Evolutionary conservation across 2,888 invertebrate genomes (phyloP).

Genomic region (Limnephilus marmoratus): DNA sequence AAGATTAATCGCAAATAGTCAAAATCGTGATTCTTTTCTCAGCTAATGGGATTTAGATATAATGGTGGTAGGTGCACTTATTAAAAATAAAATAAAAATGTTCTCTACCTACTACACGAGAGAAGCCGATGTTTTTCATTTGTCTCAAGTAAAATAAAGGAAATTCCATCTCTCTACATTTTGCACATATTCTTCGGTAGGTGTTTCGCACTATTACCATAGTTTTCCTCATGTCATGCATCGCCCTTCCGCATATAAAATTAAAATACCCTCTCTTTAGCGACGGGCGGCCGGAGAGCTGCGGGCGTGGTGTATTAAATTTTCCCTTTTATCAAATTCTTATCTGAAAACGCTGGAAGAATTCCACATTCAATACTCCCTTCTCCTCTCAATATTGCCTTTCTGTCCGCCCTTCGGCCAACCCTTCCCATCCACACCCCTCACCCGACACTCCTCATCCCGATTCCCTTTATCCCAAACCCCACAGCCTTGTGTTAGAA

Average conservation of each 20-base stretch:
- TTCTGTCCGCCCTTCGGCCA: slow-evolving; percentile 13
- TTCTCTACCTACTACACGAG: background rate
- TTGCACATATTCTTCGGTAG: background rate
- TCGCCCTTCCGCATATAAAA: background rate
- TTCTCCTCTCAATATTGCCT: slow-evolving; percentile 33
- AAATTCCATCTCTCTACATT: background rate
- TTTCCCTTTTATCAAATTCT: slow-evolving; percentile 41
- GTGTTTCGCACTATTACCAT: too few species aligned
- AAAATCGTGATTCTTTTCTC: too few species aligned
- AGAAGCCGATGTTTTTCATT: background rate
- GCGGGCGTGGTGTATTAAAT: slow-evolving; percentile 6
- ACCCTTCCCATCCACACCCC: background rate
- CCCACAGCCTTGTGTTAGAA: background rate
- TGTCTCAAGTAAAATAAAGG: background rate
- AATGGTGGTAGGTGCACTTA: too few species aligned
- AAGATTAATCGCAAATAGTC: too few species aligned
- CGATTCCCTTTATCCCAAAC: background rate
- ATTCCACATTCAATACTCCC: slow-evolving; percentile 40
- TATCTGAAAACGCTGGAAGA: slow-evolving; percentile 12
- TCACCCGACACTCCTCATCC: background rate
- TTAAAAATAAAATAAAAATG: too few species aligned
- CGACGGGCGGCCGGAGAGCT: background rate
- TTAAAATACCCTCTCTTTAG: background rate
- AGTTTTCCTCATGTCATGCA: background rate
- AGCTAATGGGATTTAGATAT: background rate